phyloP scores from a whole-genome alignment of 2,888 invertebrate genomes.

The Silvanus unidentatus region DNA sequence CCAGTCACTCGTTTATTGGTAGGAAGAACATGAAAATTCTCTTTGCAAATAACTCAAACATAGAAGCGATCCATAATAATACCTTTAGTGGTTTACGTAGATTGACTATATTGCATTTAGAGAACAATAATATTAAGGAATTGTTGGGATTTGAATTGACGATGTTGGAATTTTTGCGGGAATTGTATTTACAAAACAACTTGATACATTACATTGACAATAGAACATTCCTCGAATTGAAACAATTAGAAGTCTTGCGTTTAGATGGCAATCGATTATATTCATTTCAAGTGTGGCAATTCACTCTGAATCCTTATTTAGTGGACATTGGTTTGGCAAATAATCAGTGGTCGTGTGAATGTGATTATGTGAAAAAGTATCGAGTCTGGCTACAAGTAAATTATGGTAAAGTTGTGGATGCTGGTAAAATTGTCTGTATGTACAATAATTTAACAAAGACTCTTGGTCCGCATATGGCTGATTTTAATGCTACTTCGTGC shows the following conservation, averaged over 20 bases:
- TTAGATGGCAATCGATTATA: conserved; percentile 78
- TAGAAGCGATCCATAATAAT: conserved; percentile 78
- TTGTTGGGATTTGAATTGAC: conserved; percentile 78
- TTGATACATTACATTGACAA: conserved; percentile 77
- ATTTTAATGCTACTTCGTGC: conserved; percentile 75
- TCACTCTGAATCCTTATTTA: conserved; percentile 75
- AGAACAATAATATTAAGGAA: conserved; percentile 76
- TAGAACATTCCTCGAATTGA: conserved; percentile 73
- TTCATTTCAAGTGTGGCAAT: conserved; percentile 81
- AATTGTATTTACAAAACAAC: conserved; percentile 84
- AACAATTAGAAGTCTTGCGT: conserved; percentile 76
- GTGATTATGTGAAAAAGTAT: conserved; percentile 73
- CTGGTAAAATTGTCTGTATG: conserved; percentile 68
- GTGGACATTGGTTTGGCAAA: conserved; percentile 78
- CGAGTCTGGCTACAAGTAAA: conserved; percentile 74
- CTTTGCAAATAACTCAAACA: conserved; percentile 83
- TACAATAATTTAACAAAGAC: conserved; percentile 68
- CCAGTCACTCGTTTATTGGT: conserved; percentile 86
- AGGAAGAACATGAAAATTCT: conserved; percentile 82
- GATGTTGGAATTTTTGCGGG: conserved; percentile 73
- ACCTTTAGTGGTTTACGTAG: conserved; percentile 84
- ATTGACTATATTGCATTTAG: conserved; percentile 74
- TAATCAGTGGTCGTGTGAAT: conserved; percentile 90
- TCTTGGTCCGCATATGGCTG: conserved; percentile 64
- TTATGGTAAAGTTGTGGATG: conserved; percentile 75